Evolutionary conservation across 53 echinoderm and acorn worm species (phyloP).

Genomic region (Antedon mediterranea): DNA sequence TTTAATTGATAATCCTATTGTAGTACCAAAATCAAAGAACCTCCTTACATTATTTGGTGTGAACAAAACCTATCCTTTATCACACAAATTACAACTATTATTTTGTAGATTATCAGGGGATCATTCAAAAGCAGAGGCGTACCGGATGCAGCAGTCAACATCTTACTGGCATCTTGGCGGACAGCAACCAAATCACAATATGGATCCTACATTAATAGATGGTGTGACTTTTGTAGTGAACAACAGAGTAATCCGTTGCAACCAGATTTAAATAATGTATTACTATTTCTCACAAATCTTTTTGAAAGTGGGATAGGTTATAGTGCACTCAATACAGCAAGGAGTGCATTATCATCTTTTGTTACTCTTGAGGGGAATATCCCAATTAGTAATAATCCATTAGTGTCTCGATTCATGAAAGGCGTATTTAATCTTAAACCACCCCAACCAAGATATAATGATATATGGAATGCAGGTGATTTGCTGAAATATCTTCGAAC

Average conservation of each 20-base stretch:
- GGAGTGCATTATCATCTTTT: conserved; percentile 21
- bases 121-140: background rate
- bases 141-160: background rate
- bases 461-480: conserved; percentile 25
- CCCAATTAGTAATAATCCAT: conserved; percentile 17
- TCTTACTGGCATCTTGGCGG: background rate
- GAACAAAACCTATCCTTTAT: background rate
- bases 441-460: conserved; percentile 14
- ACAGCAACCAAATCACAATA: conserved; percentile 24
- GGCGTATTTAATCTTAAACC: conserved; percentile 23
- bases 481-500: conserved; percentile 12
- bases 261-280: background rate
- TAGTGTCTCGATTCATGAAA: conserved; percentile 32
- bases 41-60: background rate
- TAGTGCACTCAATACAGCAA: background rate
- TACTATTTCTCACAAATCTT: background rate
- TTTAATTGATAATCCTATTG: background rate
- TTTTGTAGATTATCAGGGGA: background rate
- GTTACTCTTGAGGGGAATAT: background rate
- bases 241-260: background rate
- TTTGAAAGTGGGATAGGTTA: background rate
- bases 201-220: background rate
- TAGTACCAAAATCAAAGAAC: background rate
- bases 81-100: conserved; percentile 6
- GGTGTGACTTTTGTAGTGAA: background rate